These are phyloP conservation scores for Calliopsis andreniformis DNA, from an alignment of 1,140 invertebrate species.

Conservation along the genomic window DNA sequence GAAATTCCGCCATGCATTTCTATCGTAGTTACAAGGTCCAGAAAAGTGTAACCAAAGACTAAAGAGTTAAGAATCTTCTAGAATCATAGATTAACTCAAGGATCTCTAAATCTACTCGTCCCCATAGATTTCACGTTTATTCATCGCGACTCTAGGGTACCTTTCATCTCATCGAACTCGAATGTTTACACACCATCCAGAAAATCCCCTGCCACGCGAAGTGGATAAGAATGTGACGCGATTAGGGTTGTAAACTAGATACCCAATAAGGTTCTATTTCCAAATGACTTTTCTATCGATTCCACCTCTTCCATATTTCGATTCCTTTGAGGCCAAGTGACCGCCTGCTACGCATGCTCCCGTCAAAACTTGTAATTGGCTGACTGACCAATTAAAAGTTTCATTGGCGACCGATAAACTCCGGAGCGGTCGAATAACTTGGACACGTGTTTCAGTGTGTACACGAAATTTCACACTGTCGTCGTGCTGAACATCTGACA, in stretches of 20 bases:
- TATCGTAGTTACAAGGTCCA: background rate
- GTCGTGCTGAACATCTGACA: too few relatives aligned
- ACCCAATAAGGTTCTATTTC: too few relatives aligned
- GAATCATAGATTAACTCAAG: background rate
- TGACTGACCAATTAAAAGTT: constrained; percentile 7
- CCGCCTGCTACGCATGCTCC: background rate
- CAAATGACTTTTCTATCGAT: too few relatives aligned
- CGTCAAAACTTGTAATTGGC: constrained; percentile 6
- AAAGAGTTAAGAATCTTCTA: too few relatives aligned
- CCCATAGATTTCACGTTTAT: background rate
- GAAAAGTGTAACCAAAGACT: background rate
- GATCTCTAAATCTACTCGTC: background rate
- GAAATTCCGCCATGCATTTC: background rate
- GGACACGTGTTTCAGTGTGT: background rate
- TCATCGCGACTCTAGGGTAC: background rate
- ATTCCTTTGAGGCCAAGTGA: too few relatives aligned
- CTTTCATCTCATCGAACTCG: too few relatives aligned
- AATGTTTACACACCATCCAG: too few relatives aligned
- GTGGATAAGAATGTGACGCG: too few relatives aligned
- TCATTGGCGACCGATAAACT: background rate
- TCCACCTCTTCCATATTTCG: background rate
- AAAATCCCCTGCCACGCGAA: too few relatives aligned
- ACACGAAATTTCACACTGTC: background rate
- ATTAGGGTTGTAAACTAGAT: too few relatives aligned
- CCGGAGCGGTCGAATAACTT: background rate